Evolutionary conservation across 2,113 vertebrate genomes (phyloP), one percentile per base, ranked within the genome.

Genomic region (Antechinus stuartii): DNA sequence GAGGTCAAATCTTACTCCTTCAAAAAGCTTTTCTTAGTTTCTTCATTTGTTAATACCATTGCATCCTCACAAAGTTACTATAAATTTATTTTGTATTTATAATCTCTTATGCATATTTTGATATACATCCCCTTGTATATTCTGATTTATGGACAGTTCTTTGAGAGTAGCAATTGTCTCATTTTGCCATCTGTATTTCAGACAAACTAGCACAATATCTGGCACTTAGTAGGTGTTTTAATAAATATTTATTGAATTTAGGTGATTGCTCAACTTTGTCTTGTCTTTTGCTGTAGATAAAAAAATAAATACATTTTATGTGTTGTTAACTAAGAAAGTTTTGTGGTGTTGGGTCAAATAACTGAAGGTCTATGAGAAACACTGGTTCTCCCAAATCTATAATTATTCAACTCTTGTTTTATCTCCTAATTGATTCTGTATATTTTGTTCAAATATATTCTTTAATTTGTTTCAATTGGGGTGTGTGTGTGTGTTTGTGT

Each of bases 201-300:
- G 42, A 42, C 16, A 42, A 76, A 76, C 68, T 76, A 23, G 68
- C 16, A 42, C 19, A 42, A 19, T 30, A 11, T 14, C 35, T 76
- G 61, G 61, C 5, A 76, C 35, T 76, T 76, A 76, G 12, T 68
- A 68, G 61, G 19, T 9, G n/a, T n/a, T 76, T 76, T n/a, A n/a
- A 76, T 57, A 92, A 90, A 11, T 52, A 95, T 93, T 95, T 76
- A n/a, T 76, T n/a, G 61, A n/a, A 19, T 76, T n/a, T 76, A 16
- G 30, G 61, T 14, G 6, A n/a, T 42, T 84, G n/a, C 19, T 42
- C 68, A 84, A 23, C 12, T 42, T 84, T 76, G n/a, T 84, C 68
- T 76, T 76, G 14, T 76, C 61, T 84, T 84, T 84, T 84, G n/a
- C n/a, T 42, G 5, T 42, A 42, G 68, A 84, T n/a, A 42, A 84